Conservation (phyloP, 2,113 vertebrate genomes). For the Neolamprologus kungweensis region DNA sequence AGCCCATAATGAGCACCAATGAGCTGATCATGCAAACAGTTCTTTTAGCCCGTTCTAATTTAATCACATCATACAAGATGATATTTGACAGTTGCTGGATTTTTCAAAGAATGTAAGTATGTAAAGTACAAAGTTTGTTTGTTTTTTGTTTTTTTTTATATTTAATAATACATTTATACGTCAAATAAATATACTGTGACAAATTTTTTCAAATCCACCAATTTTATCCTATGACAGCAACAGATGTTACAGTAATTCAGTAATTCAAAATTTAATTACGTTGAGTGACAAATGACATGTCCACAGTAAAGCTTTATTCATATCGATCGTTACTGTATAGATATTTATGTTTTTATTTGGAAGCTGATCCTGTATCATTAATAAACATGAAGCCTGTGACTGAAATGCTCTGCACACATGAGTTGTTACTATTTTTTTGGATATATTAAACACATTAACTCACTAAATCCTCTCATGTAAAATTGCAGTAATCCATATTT, state of each 20-base stretch:
- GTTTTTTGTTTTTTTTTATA: rapidly evolving
- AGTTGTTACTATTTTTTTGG: background rate
- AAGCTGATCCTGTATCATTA: background rate
- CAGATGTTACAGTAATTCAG: background rate
- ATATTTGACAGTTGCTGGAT: background rate
- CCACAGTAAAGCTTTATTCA: background rate
- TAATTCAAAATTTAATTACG: background rate
- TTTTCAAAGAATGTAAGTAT: background rate
- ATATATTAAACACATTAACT: background rate
- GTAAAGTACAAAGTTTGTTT: background rate
- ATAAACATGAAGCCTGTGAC: background rate
- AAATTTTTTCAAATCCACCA: background rate
- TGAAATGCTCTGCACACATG: background rate
- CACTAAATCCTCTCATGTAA: background rate
- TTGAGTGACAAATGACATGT: background rate
- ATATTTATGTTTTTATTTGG: background rate
- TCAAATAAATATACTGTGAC: background rate
- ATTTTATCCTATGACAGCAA: background rate
- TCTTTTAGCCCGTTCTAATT: background rate
- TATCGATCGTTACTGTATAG: background rate
- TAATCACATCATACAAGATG: background rate
- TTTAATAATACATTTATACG: background rate
- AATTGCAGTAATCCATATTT: background rate
- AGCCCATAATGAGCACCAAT: background rate
- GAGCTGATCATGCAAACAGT: background rate